Evolutionary conservation across 2,888 invertebrate species (phyloP), one percentile per base, ranked within the genome.

Genomic region (Chloroclysta siterata): DNA sequence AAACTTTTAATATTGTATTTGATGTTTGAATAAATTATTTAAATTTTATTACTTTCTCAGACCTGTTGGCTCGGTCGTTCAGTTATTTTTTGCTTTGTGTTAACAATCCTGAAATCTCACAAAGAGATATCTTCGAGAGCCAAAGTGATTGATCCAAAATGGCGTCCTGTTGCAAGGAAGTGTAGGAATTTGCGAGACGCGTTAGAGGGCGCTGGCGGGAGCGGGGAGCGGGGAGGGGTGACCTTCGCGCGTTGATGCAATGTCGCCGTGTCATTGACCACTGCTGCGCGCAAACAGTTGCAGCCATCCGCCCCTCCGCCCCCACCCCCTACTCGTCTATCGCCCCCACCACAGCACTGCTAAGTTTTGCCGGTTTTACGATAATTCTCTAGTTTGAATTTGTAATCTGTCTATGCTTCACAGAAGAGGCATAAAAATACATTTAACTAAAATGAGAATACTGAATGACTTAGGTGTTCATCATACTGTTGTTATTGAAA

Each of bases 251-350:
- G 70, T 72, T 72, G 72, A 72, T 72, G 72, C 92, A 91, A 91
- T 90, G 92, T 92, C 92, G 90, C 90, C 84, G 87, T 91, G 92
- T 92, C 92, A 93, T 93, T 93, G 92, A 72, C 72, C 72, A 72
- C 66, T 67, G 70, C 67, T 67, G 70, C 70, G 71, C 70, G 71
- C 72, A 72, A 72, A 72, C 72, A 72, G 72, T 72, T 72, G 72
- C 75, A 80, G 71, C 75, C 72, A 70, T 76, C 76, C 80, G 76
- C 80, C 67, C 74, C 61, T 66, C 70, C 68, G 57, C 69, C 70
- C 65, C 75, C 69, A 68, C 74, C 63, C 69, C 63, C 76, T 73
- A 70, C 65, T 61, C 66, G 61, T 66, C 66, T 67, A 66, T 64
- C 71, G 65, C 78, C 74, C 74, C 73, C 77, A 72, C 76, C 74